Evolutionary conservation across 2,888 invertebrate genomes (phyloP).

Genomic region (Eutolmus rufibarbis): DNA sequence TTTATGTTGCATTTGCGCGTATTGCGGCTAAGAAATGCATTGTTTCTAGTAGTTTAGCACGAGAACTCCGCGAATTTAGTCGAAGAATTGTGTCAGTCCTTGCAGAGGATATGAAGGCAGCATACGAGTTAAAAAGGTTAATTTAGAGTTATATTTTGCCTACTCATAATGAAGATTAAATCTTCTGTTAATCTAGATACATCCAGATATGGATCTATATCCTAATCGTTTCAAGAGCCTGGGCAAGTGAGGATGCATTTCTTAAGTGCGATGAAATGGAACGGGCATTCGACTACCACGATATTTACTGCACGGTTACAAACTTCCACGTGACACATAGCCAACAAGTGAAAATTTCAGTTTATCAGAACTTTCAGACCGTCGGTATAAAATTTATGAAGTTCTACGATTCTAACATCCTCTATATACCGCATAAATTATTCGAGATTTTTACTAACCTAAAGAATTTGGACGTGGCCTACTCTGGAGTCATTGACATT

Average conservation of each 20-base stretch:
- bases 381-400: constrained; percentile 60
- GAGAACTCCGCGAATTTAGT: background rate
- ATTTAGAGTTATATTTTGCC: background rate
- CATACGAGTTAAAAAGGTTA: background rate
- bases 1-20: background rate
- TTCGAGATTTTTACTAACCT: constrained; percentile 58
- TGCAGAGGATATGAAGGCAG: background rate
- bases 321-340: constrained; percentile 59
- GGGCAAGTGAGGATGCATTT: constrained; percentile 55
- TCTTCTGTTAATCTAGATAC: background rate
- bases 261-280: constrained; percentile 61
- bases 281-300: constrained; percentile 55
- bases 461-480: constrained; percentile 58
- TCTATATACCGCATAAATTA: constrained; percentile 59
- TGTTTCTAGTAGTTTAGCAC: background rate
- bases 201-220: background rate
- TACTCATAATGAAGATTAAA: background rate
- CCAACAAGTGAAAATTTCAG: constrained; percentile 57
- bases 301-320: constrained; percentile 58
- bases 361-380: constrained; percentile 51
- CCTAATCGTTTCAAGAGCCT: background rate
- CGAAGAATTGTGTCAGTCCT: background rate
- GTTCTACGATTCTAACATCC: constrained; percentile 59
- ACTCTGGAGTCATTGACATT: constrained; percentile 58
- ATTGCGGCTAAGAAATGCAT: background rate